Evolutionary conservation across 2,797 vertebrate genomes (phyloP), one percentile per base, ranked within the genome.

Genomic region (Chiroxiphia lanceolata): DNA sequence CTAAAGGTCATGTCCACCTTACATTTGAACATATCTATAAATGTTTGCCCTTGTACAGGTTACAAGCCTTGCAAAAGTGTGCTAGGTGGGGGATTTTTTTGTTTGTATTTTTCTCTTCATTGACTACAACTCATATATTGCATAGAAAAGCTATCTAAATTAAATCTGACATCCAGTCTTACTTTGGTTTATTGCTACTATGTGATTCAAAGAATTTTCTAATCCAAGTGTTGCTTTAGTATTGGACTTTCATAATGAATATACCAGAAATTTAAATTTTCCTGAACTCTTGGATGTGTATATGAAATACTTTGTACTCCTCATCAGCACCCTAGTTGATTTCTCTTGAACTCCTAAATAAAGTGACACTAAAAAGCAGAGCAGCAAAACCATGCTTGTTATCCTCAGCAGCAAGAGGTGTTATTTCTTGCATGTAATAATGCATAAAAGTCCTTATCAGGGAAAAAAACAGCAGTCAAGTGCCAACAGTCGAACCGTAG

Each of bases 11-110:
- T 36, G 54, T 59, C 44, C 78, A 61, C n/a, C 47, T 93, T 82
- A 89, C 3, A 15, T 76, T 89, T 87, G 60, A 96, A 95, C 31
- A 74, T 50, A 76, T 90, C 50, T 87, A 11, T 87, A 96, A 96
- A 79, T 92, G 78, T 94, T 96, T 96, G 59, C 26, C 51, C 31
- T 64, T 48, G 20, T 13, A 9, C 48, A 91, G 67, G 40, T 88
- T 84, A 50, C 57, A 95, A 82, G 54, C 6, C 8, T 79, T 87
- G 31, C 25, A 78, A 45, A 33, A 89, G 4, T 12, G 23, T 59
- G 14, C 13, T 36, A 61, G 4, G 5, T 54, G n/a, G 10, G 11
- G 22, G 15, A 18, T 19, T 38, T 40, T 50, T 23, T 19, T 78
- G 34, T 57, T 89, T 47, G 14, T 60, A 34, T 48, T 90, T 60